Conservation (phyloP, 2,888 invertebrate genomes). For the Dasypogon diadema region DNA sequence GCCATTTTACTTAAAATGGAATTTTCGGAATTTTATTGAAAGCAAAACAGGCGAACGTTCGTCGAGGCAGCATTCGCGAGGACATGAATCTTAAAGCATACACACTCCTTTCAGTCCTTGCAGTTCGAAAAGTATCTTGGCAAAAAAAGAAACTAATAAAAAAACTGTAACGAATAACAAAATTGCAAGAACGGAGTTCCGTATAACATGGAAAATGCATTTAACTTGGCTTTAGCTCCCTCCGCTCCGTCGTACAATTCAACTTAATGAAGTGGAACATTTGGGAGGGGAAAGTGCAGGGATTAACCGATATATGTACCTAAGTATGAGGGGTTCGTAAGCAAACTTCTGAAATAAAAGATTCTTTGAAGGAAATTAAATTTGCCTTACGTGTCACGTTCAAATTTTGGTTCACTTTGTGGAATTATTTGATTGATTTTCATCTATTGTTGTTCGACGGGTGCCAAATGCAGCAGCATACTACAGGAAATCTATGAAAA, state of each 20-base stretch:
- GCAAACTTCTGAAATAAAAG: not conserved
- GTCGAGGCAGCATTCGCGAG: slow-evolving; percentile 20
- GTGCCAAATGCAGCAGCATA: too few relatives aligned
- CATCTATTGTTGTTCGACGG: too few relatives aligned
- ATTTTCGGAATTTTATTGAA: slow-evolving; percentile 41
- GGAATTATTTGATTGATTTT: slow-evolving; percentile 20
- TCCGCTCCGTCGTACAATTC: slow-evolving; percentile 24
- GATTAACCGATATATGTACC: slow-evolving; percentile 43
- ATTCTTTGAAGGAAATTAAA: slow-evolving; percentile 29
- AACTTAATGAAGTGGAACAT: slow-evolving; percentile 44
- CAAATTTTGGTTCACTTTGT: slow-evolving; percentile 23
- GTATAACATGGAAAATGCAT: slow-evolving; percentile 48
- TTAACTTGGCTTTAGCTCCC: slow-evolving; percentile 31
- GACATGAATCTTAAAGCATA: not conserved
- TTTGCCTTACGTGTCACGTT: slow-evolving; percentile 14
- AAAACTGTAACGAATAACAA: slow-evolving; percentile 4
- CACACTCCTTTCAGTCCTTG: not conserved
- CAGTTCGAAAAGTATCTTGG: not conserved
- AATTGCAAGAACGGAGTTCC: not conserved
- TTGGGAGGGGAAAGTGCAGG: slow-evolving; percentile 28
- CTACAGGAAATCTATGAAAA: too few relatives aligned
- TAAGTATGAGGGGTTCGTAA: not conserved
- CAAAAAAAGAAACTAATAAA: slow-evolving; percentile 1
- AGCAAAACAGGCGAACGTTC: slow-evolving; percentile 16
- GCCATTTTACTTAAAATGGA: slow-evolving; percentile 30